Conservation (phyloP, 2,113 vertebrate genomes). For the Alligator mississippiensis region DNA sequence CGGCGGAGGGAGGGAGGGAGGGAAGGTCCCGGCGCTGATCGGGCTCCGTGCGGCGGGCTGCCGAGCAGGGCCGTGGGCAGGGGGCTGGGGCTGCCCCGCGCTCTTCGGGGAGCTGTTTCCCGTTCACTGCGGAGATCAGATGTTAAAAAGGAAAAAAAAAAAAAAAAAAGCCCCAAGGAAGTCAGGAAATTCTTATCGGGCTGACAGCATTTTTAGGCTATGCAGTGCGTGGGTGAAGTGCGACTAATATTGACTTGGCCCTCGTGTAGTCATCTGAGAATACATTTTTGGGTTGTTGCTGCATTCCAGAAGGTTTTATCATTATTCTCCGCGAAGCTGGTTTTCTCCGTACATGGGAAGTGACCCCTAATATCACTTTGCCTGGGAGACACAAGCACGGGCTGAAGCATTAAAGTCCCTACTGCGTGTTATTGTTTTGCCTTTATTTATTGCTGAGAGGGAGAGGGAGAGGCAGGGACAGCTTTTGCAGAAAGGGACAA, state of each 20-base stretch:
- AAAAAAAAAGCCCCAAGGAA: constrained; percentile 19
- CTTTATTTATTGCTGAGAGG: constrained; percentile 18
- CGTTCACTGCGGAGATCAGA: constrained; percentile 73
- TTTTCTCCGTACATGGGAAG: constrained; percentile 85
- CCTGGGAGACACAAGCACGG: constrained; percentile 72
- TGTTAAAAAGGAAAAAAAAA: constrained; percentile 46
- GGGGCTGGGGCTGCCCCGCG: background rate
- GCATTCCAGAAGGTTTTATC: constrained; percentile 89
- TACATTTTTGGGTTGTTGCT: constrained; percentile 87
- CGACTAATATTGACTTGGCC: constrained; percentile 84
- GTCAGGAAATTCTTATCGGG: constrained; percentile 83
- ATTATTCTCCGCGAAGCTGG: constrained; percentile 85
- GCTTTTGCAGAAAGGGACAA: background rate
- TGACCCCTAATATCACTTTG: constrained; percentile 76
- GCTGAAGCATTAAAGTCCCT: constrained; percentile 64
- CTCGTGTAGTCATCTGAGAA: constrained; percentile 82
- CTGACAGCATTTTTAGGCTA: constrained; percentile 86
- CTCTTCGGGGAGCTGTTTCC: background rate
- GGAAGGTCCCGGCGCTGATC: too few relatives aligned
- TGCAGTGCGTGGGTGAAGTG: constrained; percentile 85
- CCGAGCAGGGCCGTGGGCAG: background rate
- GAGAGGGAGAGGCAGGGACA: background rate
- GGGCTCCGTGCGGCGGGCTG: background rate
- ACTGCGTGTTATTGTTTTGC: background rate
- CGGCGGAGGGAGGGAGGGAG: too few relatives aligned